A percentile compares a stretch with the other conserved stretches of the same genome.
Evolutionary conservation across 2,797 vertebrate genomes (phyloP).

Genomic region (Xenops minutus): DNA sequence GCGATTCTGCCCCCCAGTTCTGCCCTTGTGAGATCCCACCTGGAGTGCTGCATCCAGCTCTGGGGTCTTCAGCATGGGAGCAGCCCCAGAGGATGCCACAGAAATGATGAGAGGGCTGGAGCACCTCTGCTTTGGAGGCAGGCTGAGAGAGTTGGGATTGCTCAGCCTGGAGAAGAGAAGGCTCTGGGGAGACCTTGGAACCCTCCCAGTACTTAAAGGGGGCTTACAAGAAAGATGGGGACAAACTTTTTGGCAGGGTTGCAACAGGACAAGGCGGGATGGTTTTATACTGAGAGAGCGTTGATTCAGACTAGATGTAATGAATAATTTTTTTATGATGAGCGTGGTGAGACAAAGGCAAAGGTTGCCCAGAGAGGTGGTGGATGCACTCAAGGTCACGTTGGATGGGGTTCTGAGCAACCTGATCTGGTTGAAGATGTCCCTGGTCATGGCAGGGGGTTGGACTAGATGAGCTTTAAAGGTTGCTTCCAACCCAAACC

Average conservation of each 20-base stretch:
- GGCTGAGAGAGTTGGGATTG: neutral
- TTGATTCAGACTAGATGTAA: neutral
- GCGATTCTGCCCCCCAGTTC: neutral
- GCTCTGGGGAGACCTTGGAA: neutral
- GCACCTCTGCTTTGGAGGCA: neutral
- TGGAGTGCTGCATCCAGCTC: neutral
- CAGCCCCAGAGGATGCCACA: neutral
- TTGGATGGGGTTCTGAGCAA: neutral
- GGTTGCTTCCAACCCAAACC: neutral
- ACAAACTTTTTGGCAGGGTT: neutral
- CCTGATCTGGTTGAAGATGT: neutral
- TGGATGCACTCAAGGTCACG: neutral
- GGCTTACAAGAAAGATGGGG: neutral
- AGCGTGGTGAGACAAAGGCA: neutral
- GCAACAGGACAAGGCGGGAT: neutral
- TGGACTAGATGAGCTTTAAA: neutral
- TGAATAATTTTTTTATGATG: too few species aligned
- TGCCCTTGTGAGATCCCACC: neutral
- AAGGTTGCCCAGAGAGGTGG: neutral
- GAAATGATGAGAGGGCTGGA: neutral
- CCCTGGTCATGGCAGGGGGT: neutral
- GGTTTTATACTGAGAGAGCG: neutral
- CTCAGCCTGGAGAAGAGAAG: neutral
- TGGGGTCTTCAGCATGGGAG: neutral
- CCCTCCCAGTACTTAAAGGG: neutral